A percentile compares a stretch with the other conserved stretches of the same genome.
Conservation (phyloP, 1,140 invertebrate genomes). For the Brachionus plicatilis region DNA sequence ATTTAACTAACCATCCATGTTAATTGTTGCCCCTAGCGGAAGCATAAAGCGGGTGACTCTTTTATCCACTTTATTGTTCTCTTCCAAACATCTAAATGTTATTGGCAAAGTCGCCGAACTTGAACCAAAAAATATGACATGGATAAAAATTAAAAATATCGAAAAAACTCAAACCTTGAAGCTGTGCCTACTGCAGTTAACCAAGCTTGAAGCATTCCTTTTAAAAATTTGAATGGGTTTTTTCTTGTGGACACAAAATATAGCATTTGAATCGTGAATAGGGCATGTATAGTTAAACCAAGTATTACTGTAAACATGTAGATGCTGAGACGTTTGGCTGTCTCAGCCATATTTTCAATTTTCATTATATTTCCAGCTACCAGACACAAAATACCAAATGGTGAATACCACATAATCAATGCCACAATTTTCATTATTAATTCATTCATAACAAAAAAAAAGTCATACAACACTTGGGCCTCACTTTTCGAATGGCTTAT, state of each 20-base stretch:
- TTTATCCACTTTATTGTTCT: constrained; percentile 41
- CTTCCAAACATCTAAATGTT: constrained; percentile 76
- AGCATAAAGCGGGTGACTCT: constrained; percentile 50
- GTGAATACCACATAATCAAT: constrained; percentile 65
- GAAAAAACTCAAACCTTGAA: constrained; percentile 34
- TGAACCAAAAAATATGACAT: constrained; percentile 54
- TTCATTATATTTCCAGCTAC: constrained; percentile 71
- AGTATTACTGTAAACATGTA: constrained; percentile 61
- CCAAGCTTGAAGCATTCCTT: constrained; percentile 59
- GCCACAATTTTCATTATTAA: constrained; percentile 57
- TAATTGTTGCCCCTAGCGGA: constrained; percentile 58
- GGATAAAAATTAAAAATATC: too few relatives aligned
- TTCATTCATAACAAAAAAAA: constrained; percentile 58
- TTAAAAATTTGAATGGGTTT: constrained; percentile 59
- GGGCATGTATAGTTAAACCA: constrained; percentile 79
- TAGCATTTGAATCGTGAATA: constrained; percentile 70
- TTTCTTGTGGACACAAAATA: constrained; percentile 57
- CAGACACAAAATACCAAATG: constrained; percentile 81
- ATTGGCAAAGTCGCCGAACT: constrained; percentile 84
- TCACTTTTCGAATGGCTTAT: constrained; percentile 54
- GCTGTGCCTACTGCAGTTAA: constrained; percentile 57
- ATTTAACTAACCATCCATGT: constrained; percentile 57
- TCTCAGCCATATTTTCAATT: constrained; percentile 35
- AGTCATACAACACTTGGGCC: constrained; percentile 56
- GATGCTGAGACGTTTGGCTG: constrained; percentile 5